Percentiles rank a stretch among this genome's conserved stretches.
These are phyloP conservation scores for Myzus persicae DNA, from an alignment of 1,140 invertebrate genomes.

Conservation along the genomic window DNA sequence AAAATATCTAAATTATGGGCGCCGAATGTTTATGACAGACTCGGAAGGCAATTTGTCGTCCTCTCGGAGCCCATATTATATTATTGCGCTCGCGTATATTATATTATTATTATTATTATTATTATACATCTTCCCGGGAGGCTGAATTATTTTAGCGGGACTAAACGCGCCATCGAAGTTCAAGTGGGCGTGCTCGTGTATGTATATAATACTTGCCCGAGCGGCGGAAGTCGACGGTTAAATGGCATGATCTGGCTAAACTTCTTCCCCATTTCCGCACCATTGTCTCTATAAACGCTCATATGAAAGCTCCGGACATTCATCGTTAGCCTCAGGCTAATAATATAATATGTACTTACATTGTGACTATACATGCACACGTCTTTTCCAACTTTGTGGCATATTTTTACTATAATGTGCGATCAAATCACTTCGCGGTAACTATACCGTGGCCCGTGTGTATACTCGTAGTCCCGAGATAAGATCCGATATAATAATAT, in stretches of 20 bases:
- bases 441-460: too few relatives aligned
- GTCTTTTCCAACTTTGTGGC: not conserved
- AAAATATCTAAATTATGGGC: conserved; percentile 54
- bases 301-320: not conserved
- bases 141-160: not conserved
- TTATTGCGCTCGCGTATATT: not conserved
- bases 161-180: conserved; percentile 5
- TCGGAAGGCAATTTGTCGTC: conserved; percentile 41
- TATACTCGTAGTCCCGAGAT: not conserved
- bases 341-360: too few relatives aligned
- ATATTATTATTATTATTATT: conserved; percentile 17
- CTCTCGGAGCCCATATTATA: not conserved
- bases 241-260: not conserved
- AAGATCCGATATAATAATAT: not conserved
- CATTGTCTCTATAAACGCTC: not conserved
- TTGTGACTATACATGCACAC: not conserved
- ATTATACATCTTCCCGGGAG: not conserved
- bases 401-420: not conserved
- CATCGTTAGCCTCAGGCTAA: not conserved
- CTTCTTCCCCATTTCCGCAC: not conserved
- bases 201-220: not conserved
- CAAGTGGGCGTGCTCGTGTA: not conserved
- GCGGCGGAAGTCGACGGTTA: not conserved
- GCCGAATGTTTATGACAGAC: conserved; percentile 52
- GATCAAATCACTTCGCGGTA: not conserved